A percentile compares a stretch with the other conserved stretches of the same genome.
These are phyloP conservation scores for Odontomyia ornata DNA, from an alignment of 2,888 invertebrate genomes.

Conservation along the genomic window DNA sequence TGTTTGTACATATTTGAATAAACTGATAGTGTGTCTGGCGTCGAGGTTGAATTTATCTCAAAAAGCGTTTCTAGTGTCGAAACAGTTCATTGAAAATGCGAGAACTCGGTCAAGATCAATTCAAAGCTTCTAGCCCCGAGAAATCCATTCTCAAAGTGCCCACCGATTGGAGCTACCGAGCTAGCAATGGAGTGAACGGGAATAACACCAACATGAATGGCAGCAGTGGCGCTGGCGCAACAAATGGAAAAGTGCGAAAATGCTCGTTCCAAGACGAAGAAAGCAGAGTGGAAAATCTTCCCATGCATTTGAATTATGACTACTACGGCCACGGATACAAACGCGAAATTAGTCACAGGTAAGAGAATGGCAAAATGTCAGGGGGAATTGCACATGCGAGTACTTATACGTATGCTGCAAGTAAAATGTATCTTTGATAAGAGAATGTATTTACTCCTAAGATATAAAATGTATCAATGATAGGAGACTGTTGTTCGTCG, in stretches of 20 bases:
- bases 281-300: constrained; percentile 56
- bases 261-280: constrained; percentile 44
- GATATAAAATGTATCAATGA: too few species aligned
- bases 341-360: constrained; percentile 62
- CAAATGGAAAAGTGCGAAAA: constrained; percentile 32
- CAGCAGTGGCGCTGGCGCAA: background rate
- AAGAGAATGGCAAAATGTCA: constrained; percentile 50
- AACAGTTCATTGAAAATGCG: constrained; percentile 64
- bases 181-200: background rate
- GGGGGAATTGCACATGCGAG: too few species aligned
- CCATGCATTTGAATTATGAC: constrained; percentile 54
- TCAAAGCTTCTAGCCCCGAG: constrained; percentile 69
- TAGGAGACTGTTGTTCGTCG: too few species aligned
- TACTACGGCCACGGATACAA: constrained; percentile 58
- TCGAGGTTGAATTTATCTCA: too few species aligned
- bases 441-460: too few species aligned
- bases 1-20: background rate
- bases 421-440: too few species aligned
- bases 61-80: too few species aligned
- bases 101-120: constrained; percentile 65
- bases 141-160: constrained; percentile 32
- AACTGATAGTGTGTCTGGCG: background rate
- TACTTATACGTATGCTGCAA: too few species aligned
- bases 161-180: background rate
- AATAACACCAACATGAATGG: constrained; percentile 10